Evolutionary conservation across 2,888 invertebrate genomes (phyloP).

Genomic region (Chrysina gloriosa): DNA sequence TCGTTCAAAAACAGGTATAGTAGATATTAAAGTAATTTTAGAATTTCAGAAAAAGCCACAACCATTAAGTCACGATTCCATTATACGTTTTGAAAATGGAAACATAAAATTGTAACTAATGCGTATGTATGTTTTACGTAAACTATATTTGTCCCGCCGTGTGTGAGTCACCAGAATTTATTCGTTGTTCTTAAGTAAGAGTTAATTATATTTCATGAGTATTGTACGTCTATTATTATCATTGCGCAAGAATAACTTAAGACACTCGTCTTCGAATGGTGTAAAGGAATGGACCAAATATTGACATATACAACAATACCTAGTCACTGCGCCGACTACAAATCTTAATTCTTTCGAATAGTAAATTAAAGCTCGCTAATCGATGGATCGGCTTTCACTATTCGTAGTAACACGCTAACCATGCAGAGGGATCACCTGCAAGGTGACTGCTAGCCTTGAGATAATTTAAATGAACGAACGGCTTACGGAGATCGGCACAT

Average conservation of each 20-base stretch:
- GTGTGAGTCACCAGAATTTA: background rate
- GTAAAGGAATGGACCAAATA: background rate
- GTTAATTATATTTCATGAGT: background rate
- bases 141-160: background rate
- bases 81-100: background rate
- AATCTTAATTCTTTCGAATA: background rate
- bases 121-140: too few relatives aligned
- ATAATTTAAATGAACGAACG: slow-evolving; percentile 8
- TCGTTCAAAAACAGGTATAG: too few relatives aligned
- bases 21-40: too few relatives aligned
- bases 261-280: background rate
- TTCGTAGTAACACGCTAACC: background rate
- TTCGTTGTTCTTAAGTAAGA: background rate
- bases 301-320: background rate
- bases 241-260: background rate
- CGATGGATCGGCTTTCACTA: background rate
- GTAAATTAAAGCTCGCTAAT: background rate
- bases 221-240: background rate
- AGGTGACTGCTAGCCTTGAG: slow-evolving; percentile 21
- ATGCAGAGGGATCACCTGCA: slow-evolving; percentile 13
- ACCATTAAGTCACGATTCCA: background rate
- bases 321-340: too few relatives aligned
- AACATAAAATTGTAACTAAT: background rate
- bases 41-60: too few relatives aligned
- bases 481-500: background rate